These are phyloP conservation scores for Drosophila paramelanica DNA, from an alignment of 2,888 invertebrate species.

Conservation along the genomic window DNA sequence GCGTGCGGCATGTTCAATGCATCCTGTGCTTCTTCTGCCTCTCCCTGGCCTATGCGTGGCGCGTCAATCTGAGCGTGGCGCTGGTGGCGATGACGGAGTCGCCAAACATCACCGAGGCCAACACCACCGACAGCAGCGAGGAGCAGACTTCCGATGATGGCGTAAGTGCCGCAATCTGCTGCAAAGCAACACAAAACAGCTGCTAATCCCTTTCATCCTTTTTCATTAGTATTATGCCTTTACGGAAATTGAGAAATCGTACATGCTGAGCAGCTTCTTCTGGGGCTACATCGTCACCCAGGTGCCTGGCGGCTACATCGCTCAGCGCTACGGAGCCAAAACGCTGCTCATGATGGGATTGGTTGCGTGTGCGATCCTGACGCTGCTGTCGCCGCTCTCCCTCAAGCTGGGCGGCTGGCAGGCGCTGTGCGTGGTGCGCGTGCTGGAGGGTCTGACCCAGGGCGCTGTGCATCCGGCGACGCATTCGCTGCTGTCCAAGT, in stretches of 20 bases:
- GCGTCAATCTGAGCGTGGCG: constrained; percentile 90
- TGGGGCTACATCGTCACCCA: constrained; percentile 89
- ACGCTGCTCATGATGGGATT: constrained; percentile 87
- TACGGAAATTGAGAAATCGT: constrained; percentile 86
- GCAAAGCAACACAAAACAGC: not conserved
- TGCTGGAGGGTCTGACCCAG: constrained; percentile 89
- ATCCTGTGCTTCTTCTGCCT: constrained; percentile 88
- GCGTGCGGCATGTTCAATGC: constrained; percentile 88
- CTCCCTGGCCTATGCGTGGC: constrained; percentile 88
- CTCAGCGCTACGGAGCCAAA: constrained; percentile 90
- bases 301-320: constrained; percentile 89
- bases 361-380: constrained; percentile 87
- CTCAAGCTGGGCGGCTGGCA: constrained; percentile 88
- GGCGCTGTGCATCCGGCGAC: constrained; percentile 89
- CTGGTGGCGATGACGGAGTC: constrained; percentile 90
- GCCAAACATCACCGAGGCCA: constrained; percentile 28
- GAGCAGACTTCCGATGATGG: not conserved
- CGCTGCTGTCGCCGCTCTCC: constrained; percentile 89
- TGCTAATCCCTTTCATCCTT: not conserved
- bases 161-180: constrained; percentile 18
- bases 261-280: constrained; percentile 88
- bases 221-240: constrained; percentile 86
- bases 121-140: constrained; percentile 3
- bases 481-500: constrained; percentile 89
- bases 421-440: constrained; percentile 87